phyloP scores from a whole-genome alignment of 2,888 invertebrate species.

The Apotomis betuletana region DNA sequence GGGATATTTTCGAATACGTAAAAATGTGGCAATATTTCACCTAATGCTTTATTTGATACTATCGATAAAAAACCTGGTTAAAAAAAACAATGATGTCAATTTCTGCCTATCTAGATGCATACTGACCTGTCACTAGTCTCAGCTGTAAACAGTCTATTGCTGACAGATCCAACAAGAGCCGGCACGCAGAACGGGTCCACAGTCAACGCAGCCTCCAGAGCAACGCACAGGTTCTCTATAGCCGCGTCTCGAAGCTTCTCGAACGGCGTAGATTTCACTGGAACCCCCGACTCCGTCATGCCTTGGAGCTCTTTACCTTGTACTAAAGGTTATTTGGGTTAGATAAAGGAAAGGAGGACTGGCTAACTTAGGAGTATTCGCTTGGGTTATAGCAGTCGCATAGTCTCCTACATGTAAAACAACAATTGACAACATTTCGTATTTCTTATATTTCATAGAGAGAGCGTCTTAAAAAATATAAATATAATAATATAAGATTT shows the following conservation, averaged over 20 bases:
- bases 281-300: constrained; percentile 79
- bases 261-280: constrained; percentile 87
- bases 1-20: no score
- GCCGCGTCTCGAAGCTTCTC: constrained; percentile 97
- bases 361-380: constrained; percentile 12
- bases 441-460: no score
- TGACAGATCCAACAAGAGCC: constrained; percentile 97
- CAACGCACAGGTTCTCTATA: constrained; percentile 97
- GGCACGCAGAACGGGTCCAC: constrained; percentile 97
- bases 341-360: background rate
- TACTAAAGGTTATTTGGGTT: constrained; percentile 62
- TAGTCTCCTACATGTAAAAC: background rate
- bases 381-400: background rate
- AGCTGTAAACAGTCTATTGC: constrained; percentile 96
- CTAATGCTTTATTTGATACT: no score
- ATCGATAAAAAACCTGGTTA: no score
- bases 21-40: no score
- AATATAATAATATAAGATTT: no score
- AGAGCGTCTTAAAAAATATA: no score
- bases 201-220: constrained; percentile 93
- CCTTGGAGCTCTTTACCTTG: constrained; percentile 86
- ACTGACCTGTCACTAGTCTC: constrained; percentile 92
- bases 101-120: no score
- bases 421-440: no score
- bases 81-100: no score